Evolutionary conservation across 2,113 vertebrate species (phyloP).

Genomic region (Colaptes auratus): DNA sequence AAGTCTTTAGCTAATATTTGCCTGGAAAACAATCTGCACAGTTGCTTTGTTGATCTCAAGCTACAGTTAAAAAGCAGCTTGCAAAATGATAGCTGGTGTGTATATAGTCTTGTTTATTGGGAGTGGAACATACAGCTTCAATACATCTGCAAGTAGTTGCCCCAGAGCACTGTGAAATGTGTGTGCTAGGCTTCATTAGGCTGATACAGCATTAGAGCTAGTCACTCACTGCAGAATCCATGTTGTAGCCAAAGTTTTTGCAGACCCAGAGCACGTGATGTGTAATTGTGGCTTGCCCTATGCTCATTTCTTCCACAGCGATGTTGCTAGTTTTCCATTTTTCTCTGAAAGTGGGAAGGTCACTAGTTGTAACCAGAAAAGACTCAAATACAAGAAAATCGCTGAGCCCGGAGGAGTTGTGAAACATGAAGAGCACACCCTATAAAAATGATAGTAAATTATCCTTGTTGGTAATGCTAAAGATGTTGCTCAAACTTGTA

Average conservation of each 20-base stretch:
- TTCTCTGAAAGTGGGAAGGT: not conserved
- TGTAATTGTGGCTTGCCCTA: not conserved
- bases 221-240: not conserved
- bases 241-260: not conserved
- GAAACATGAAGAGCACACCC: not conserved
- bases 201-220: not conserved
- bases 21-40: not conserved
- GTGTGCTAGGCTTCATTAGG: not conserved
- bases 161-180: not conserved
- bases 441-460: not conserved
- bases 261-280: not conserved
- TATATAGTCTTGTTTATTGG: not conserved
- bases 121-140: not conserved
- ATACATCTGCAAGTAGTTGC: not conserved
- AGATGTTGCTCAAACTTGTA: constrained; percentile 20
- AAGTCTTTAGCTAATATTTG: not conserved
- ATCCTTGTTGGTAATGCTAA: not conserved
- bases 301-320: not conserved
- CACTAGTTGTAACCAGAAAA: not conserved
- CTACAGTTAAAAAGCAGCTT: not conserved
- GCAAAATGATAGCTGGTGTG: not conserved
- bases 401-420: not conserved
- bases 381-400: not conserved
- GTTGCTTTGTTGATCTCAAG: not conserved
- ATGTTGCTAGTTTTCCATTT: not conserved